Base-by-base conservation (phyloP, 2,888 invertebrate genomes). In the Tetragonula carbonaria region DNA sequence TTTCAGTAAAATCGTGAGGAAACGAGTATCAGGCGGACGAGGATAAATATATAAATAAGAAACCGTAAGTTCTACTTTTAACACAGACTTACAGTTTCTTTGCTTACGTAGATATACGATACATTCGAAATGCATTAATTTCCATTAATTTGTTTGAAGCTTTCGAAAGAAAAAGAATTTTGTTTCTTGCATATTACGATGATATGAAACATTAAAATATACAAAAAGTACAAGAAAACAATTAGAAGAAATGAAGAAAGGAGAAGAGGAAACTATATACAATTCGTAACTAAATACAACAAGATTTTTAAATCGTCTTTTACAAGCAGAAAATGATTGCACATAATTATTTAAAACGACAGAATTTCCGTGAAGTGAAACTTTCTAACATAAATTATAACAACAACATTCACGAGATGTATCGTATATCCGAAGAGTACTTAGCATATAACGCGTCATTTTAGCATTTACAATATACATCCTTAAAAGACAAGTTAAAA, bases 401-500 rank as follows among this genome's bases (percentile, higher is more conserved):
- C 8, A 66, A 13, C 8, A 28, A 59, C 8, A 59, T 59, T 59
- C n/a, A 62, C 4, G 63, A 78, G 77, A 76, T 82, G 84, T 78
- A 85, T 75, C 79, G 38, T 80, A 59, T 59, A 63, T 62, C 53
- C 38, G 18, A 62, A 53, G 62, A 66, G 59, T 72, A 79, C 53
- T 59, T 67, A 87, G 70, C 23, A 38, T 51, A 18, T 80, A 78
- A 80, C 33, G 71, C 38, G 51, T 78, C 85, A 78, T 88, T 73
- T 70, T 81, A 84, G 78, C 80, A 81, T 84, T 77, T 80, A 83
- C 70, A 85, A 82, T 84, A 67, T 74, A 45, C 79, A 79, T 80
- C 66, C 75, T 55, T 74, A 80, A 81, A 67, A 57, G 62, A 53
- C 59, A 65, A 38, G 50, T 74, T 67, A 70, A 57, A 76, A 68